These are phyloP conservation scores for Xiphias gladius DNA, from an alignment of 2,113 vertebrate genomes.

Conservation along the genomic window DNA sequence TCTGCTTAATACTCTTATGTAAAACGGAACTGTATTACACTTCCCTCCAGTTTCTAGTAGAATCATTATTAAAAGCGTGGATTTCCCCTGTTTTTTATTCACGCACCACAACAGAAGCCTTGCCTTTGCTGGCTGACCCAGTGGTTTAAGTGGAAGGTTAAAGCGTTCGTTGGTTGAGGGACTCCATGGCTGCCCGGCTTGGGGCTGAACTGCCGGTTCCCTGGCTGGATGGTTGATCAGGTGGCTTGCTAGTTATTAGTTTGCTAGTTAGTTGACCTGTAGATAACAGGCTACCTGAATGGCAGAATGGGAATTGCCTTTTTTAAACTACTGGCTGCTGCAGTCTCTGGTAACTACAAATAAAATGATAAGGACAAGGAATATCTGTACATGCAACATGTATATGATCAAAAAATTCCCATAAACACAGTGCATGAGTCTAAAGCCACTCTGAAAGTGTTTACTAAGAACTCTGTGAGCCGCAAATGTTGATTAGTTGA, in stretches of 20 bases:
- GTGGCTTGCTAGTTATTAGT: constrained; percentile 8
- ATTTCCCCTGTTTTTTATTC: constrained; percentile 49
- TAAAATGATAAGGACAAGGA: not conserved
- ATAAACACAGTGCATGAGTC: no score
- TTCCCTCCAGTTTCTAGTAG: constrained; percentile 65
- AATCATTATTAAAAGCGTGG: constrained; percentile 77
- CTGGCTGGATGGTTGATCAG: not conserved
- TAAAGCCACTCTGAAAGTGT: not conserved
- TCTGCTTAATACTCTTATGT: constrained; percentile 86
- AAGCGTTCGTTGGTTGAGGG: not conserved
- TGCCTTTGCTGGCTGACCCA: constrained; percentile 2
- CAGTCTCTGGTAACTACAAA: not conserved
- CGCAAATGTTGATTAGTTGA: no score
- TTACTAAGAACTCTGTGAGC: no score
- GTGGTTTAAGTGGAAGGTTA: constrained; percentile 26
- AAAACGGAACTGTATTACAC: constrained; percentile 82
- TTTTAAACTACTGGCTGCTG: not conserved
- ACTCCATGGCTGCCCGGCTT: not conserved
- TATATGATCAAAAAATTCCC: no score
- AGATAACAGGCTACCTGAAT: not conserved
- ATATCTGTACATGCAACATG: not conserved
- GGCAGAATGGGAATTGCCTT: no score
- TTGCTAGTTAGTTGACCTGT: not conserved
- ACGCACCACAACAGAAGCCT: not conserved
- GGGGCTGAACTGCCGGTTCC: not conserved